Percentiles rank a stretch among this genome's conserved stretches.
These are phyloP conservation scores for Erpornis zantholeuca DNA, from an alignment of 2,113 vertebrate species.

Conservation along the genomic window DNA sequence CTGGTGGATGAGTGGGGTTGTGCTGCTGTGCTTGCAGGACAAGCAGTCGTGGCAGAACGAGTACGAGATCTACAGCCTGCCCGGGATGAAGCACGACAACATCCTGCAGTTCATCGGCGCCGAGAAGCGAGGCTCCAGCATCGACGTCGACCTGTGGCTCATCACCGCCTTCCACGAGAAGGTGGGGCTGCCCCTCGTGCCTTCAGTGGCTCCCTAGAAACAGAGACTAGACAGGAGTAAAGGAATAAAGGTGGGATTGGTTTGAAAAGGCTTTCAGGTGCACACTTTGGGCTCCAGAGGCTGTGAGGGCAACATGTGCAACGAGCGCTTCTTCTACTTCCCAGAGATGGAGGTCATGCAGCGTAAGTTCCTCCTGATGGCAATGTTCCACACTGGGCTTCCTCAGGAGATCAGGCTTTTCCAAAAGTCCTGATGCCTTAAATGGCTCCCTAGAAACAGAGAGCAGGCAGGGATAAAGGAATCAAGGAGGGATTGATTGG, in stretches of 20 bases:
- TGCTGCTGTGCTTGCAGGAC: slow-evolving; percentile 74
- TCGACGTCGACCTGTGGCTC: slow-evolving; percentile 96
- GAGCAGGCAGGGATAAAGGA: no score
- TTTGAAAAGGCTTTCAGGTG: no score
- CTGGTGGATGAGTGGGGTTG: accelerated
- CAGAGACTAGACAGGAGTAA: no score
- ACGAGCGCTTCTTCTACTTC: slow-evolving; percentile 90
- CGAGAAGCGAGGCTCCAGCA: slow-evolving; percentile 91
- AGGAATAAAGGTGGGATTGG: no score
- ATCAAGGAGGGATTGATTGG: no score
- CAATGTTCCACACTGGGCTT: accelerated
- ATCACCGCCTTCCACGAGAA: slow-evolving; percentile 96
- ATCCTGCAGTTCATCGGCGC: slow-evolving; percentile 93
- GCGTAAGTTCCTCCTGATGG: slow-evolving; percentile 67
- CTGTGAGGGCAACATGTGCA: slow-evolving; percentile 97
- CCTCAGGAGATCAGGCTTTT: neutral
- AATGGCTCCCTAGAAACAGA: no score
- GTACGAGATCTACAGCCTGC: slow-evolving; percentile 93
- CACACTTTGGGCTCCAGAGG: no score
- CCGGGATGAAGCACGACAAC: slow-evolving; percentile 98
- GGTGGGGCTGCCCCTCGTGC: slow-evolving; percentile 74
- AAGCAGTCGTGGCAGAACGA: slow-evolving; percentile 99
- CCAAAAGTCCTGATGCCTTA: neutral
- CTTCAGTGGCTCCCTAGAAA: no score
- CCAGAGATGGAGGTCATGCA: slow-evolving; percentile 83